phyloP scores from a whole-genome alignment of 2,113 vertebrate genomes.

The Platysteira castanea region DNA sequence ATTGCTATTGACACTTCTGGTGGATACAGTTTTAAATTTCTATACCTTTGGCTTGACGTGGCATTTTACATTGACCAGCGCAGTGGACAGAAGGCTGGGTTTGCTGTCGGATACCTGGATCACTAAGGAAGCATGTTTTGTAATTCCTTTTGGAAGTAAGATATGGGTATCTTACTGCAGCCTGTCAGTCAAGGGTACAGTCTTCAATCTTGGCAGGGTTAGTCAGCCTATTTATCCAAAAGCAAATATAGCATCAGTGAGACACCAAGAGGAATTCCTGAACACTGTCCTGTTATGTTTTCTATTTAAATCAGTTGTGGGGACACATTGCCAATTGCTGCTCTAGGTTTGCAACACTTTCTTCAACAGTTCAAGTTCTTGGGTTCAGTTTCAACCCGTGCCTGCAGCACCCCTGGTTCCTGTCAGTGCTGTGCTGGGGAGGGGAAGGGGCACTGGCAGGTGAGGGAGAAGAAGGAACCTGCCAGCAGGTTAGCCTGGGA shows the following conservation, averaged over 20 bases:
- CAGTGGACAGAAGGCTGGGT: neutral
- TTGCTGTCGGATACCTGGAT: neutral
- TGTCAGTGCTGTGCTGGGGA: neutral
- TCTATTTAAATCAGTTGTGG: neutral
- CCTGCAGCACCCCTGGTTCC: neutral
- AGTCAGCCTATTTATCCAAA: neutral
- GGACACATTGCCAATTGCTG: neutral
- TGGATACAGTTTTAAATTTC: neutral
- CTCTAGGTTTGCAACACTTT: neutral
- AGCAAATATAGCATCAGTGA: neutral
- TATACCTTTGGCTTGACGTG: neutral
- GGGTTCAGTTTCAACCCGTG: neutral
- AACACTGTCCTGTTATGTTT: neutral
- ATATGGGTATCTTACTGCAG: neutral
- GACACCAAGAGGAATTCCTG: neutral
- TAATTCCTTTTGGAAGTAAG: neutral
- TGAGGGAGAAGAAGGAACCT: neutral
- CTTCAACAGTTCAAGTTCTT: neutral
- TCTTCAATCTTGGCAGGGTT: neutral
- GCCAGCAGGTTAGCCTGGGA: neutral
- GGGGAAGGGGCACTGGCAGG: neutral
- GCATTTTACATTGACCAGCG: neutral
- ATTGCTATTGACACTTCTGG: neutral
- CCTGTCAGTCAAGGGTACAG: neutral
- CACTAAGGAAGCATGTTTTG: fast-evolving